phyloP scores from a whole-genome alignment of 2,888 invertebrate genomes.

The Nezara viridula region DNA sequence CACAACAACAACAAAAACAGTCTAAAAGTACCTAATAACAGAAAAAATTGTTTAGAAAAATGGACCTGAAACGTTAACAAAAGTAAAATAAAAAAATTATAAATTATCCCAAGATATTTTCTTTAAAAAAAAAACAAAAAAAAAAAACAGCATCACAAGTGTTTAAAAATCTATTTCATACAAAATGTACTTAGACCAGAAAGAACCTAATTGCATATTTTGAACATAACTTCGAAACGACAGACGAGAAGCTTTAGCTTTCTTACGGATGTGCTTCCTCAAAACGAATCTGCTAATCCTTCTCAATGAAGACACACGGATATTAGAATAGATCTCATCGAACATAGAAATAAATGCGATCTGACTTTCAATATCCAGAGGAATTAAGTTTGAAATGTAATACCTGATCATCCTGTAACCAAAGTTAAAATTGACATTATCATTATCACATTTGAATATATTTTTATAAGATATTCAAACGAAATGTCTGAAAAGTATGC shows the following conservation, averaged over 20 bases:
- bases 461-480: too few relatives aligned
- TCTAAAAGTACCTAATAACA: too few relatives aligned
- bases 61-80: too few relatives aligned
- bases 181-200: background rate
- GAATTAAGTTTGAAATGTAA: background rate
- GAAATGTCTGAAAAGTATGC: too few relatives aligned
- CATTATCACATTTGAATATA: too few relatives aligned
- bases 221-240: background rate
- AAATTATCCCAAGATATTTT: too few relatives aligned
- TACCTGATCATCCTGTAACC: background rate
- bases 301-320: background rate
- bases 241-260: background rate
- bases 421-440: background rate
- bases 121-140: too few relatives aligned
- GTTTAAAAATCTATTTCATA: conserved; percentile 29
- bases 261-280: background rate
- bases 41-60: too few relatives aligned
- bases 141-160: too few relatives aligned
- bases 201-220: background rate
- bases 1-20: too few relatives aligned
- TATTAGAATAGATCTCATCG: background rate
- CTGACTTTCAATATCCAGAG: too few relatives aligned
- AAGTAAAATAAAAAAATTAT: too few relatives aligned
- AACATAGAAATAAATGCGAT: background rate
- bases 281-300: background rate